Base-by-base conservation (phyloP, 2,888 invertebrate species). In the Megamerina dolium region DNA sequence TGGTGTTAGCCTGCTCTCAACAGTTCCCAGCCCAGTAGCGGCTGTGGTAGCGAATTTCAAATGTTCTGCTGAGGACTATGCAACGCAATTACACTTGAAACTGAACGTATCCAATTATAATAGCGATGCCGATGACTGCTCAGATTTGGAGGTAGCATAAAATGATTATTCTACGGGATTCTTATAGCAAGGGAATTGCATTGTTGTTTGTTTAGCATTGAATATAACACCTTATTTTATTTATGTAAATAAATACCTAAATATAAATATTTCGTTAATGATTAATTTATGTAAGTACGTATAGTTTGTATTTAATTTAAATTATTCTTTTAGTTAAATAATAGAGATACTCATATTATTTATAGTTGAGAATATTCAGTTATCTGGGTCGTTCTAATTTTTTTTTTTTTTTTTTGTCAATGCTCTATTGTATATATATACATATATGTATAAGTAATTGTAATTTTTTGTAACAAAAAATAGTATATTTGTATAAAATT, bases 91-190 rank as follows among this genome's bases (percentile, higher is more conserved):
- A 51, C 61, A 67, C 55, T 63, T 70, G 23, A 70, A 70, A n/a
- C n/a, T n/a, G n/a, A n/a, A n/a, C n/a, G n/a, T n/a, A n/a, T n/a
- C n/a, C n/a, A n/a, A n/a, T n/a, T n/a, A 62, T 41, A 71, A 79
- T 61, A 78, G 81, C 53, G 83, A 83, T 56, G 70, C 70, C 23
- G 84, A 84, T 56, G 87, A 87, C 58, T 86, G 85, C 51, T 86
- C 86, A 1, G 87, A 87, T 61, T 74, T 88, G 41, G 87, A 88
- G 72, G 87, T 88, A 42, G 87, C 87, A 70, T 88, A 80, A 63
- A 37, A 29, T 20, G 3, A n/a, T n/a, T n/a, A n/a, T n/a, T n/a
- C n/a, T n/a, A n/a, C n/a, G n/a, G 29, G n/a, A 29, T 29, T 29
- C 10, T 8, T 29, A 13, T 13, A 13, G 31, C 31, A 12, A 13